Base-by-base conservation (phyloP, 2,113 vertebrate genomes). In the Calyptomena viridis region DNA sequence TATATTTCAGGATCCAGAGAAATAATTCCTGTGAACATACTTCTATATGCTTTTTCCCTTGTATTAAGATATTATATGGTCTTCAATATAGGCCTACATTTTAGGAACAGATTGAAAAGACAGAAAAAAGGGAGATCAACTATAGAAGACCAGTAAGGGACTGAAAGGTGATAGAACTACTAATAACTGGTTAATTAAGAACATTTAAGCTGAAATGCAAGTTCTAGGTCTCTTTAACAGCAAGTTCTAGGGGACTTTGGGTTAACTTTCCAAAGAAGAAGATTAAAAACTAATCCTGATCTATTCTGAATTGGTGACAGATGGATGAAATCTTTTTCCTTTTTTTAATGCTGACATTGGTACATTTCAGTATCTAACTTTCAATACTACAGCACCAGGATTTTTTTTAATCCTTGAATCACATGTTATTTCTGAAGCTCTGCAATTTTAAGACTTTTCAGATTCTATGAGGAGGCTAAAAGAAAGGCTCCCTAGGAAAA, bases 401-500 rank as follows among this genome's bases (percentile, higher is more conserved):
- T 55, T 25, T 3, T 8, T 79, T 92, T 81, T 80, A 39, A 50
- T 72, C 22, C 58, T 42, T 62, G 10, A 66, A 42, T 59, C 31
- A 55, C 3, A 2, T 35, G 1, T 30, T 82, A 67, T 50, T 94
- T 72, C 72, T 89, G 67, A 95, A 80, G 20, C n/a, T 62, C 53
- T 89, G 73, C n/a, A 50, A 80, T 90, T 74, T 83, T 0, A 46
- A 47, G 23, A 53, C 62, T 85, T 82, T 53, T 73, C 59, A 50
- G 42, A 66, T 88, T 90, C 94, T 92, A 93, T n/a, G n/a, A 89
- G 55, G 8, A 58, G 11, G 69, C 42, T 76, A 40, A 77, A 90
- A 80, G 40, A 90, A 87, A 90, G 37, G 17, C 28, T 88, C 23
- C n/a, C 50, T 49, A 24, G 20, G 55, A 60, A 86, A 90, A 52